phyloP scores from a whole-genome alignment of 2,888 invertebrate genomes.

The Shargacucullia verbasci region DNA sequence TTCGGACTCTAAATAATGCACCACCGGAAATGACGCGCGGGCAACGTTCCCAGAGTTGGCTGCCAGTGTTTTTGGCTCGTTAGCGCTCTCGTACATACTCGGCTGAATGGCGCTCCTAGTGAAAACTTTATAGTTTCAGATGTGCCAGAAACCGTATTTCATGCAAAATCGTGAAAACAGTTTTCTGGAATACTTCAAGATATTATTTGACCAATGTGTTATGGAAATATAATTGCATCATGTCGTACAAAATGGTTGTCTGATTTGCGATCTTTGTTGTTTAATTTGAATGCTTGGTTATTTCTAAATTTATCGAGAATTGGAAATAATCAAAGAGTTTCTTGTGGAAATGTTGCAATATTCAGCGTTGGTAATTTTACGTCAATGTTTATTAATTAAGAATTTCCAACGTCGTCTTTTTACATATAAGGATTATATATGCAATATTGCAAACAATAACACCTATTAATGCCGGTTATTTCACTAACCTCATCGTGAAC shows the following conservation, averaged over 20 bases:
- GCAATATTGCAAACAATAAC: constrained; percentile 6
- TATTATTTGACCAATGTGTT: constrained; percentile 15
- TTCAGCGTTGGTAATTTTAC: neutral
- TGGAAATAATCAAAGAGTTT: too few relatives aligned
- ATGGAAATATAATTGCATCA: too few relatives aligned
- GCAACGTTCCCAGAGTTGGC: constrained; percentile 54
- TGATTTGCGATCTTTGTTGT: too few relatives aligned
- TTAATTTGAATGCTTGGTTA: too few relatives aligned
- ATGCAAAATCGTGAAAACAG: constrained; percentile 25
- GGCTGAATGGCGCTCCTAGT: constrained; percentile 53
- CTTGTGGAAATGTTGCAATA: neutral
- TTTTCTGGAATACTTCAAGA: constrained; percentile 36
- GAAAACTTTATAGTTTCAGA: constrained; percentile 55
- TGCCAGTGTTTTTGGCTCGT: constrained; percentile 63
- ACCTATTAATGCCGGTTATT: constrained; percentile 2
- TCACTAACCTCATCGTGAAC: neutral
- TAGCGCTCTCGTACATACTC: constrained; percentile 49
- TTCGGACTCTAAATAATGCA: constrained; percentile 65
- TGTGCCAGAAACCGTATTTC: constrained; percentile 54
- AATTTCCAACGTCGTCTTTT: neutral
- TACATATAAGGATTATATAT: neutral
- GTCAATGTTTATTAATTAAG: neutral
- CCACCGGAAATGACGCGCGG: constrained; percentile 73
- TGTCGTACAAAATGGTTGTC: too few relatives aligned
- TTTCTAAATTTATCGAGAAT: too few relatives aligned